Percentiles rank a stretch among this genome's conserved stretches.
Evolutionary conservation across 2,797 vertebrate genomes (phyloP).

Genomic region (Lophotriccus pileatus): DNA sequence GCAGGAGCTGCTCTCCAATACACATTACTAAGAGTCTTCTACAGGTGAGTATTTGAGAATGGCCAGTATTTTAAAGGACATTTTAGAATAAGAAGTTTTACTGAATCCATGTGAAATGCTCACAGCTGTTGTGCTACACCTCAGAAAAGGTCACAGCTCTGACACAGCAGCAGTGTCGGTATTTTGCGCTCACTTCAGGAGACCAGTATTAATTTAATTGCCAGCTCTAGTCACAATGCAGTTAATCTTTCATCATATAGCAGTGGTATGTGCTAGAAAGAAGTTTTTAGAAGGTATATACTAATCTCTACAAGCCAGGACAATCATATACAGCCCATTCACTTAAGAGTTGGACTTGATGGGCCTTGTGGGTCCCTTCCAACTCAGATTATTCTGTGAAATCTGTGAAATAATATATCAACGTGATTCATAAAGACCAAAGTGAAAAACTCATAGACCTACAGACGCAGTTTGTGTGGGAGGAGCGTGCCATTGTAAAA

Average conservation of each 20-base stretch:
- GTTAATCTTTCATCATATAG: neutral
- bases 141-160: neutral
- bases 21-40: neutral
- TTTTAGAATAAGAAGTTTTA: neutral
- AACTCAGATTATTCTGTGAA: neutral
- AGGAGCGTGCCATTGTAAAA: neutral
- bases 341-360: rapidly evolving
- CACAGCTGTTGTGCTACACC: neutral
- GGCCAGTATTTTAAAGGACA: neutral
- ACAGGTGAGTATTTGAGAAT: neutral
- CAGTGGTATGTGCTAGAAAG: neutral
- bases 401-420: neutral
- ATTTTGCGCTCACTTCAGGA: neutral
- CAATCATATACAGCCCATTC: neutral
- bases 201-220: neutral
- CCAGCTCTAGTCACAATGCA: neutral
- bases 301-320: neutral
- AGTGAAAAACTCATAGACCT: neutral
- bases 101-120: neutral
- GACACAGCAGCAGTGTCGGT: neutral
- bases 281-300: neutral
- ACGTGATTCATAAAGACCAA: neutral
- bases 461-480: neutral
- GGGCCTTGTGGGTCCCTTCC: neutral
- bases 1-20: neutral